Conservation (phyloP, 2,888 invertebrate genomes). For the Caenorhabditis virilis region DNA sequence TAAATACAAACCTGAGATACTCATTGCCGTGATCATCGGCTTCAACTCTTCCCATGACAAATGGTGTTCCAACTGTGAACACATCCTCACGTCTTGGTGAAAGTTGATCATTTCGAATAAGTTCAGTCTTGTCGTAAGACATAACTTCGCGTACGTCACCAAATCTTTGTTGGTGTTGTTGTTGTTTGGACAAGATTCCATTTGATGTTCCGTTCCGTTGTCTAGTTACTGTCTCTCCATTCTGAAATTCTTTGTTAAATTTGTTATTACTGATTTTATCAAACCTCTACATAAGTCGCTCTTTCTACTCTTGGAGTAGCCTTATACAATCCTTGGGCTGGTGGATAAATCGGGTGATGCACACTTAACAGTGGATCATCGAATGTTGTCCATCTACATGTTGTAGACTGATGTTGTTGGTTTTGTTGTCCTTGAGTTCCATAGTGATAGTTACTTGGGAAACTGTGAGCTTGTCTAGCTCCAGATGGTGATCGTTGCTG, state of each 20-base stretch:
- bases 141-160: constrained; percentile 44
- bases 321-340: constrained; percentile 38
- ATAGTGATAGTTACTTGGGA: constrained; percentile 5
- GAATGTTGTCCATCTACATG: constrained; percentile 35
- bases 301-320: constrained; percentile 7
- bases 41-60: constrained; percentile 46
- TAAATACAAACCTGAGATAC: constrained; percentile 36
- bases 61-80: constrained; percentile 45
- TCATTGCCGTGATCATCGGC: constrained; percentile 45
- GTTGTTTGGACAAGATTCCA: too few species aligned
- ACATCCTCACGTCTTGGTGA: constrained; percentile 25
- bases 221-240: constrained; percentile 5
- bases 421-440: neutral
- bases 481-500: neutral
- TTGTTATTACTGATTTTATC: too few species aligned
- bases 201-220: neutral
- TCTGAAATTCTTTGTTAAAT: constrained; percentile 23
- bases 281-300: too few species aligned
- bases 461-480: constrained; percentile 16
- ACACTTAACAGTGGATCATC: constrained; percentile 36
- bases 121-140: constrained; percentile 47
- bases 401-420: constrained; percentile 9
- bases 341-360: constrained; percentile 50
- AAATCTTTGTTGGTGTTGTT: constrained; percentile 4
- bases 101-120: constrained; percentile 14